phyloP scores from a whole-genome alignment of 2,888 invertebrate genomes.

The Mycogona germanica region DNA sequence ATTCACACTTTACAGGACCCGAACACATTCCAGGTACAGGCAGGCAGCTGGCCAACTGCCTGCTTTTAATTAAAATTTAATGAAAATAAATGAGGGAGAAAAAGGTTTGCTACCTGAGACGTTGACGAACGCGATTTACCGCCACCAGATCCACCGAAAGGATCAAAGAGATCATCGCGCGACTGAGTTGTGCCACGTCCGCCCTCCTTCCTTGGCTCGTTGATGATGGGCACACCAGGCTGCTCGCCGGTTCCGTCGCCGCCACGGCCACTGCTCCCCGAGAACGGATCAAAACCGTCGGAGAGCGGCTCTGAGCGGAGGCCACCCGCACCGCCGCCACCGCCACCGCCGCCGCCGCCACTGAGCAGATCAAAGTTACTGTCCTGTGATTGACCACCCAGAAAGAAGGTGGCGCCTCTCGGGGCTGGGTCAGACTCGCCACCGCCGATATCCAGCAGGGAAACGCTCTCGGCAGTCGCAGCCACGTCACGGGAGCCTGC shows the following conservation, averaged over 20 bases:
- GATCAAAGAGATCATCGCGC: slow-evolving; percentile 18
- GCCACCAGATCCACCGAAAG: slow-evolving; percentile 3
- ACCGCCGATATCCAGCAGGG: slow-evolving; percentile 18
- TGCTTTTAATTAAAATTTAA: not conserved
- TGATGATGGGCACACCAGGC: slow-evolving; percentile 7
- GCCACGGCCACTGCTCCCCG: not conserved
- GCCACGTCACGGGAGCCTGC: not conserved
- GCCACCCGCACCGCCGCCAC: not conserved
- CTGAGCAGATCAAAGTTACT: slow-evolving; percentile 21
- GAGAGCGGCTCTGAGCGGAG: not conserved
- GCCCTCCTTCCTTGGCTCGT: not conserved
- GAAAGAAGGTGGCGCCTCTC: too few species aligned
- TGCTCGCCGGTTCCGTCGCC: not conserved
- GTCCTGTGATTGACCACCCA: not conserved
- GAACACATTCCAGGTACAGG: too few species aligned
- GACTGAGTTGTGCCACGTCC: not conserved
- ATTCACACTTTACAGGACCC: too few species aligned
- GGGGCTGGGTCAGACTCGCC: too few species aligned
- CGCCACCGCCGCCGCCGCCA: not conserved
- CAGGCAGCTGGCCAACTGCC: too few species aligned
- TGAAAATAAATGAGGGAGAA: too few species aligned
- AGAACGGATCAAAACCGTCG: slow-evolving; percentile 18
- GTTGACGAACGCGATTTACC: slow-evolving; percentile 5
- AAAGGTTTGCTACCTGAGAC: slow-evolving; percentile 8
- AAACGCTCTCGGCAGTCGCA: not conserved